Base-by-base conservation (phyloP, 2,113 vertebrate genomes). In the Perca flavescens region DNA sequence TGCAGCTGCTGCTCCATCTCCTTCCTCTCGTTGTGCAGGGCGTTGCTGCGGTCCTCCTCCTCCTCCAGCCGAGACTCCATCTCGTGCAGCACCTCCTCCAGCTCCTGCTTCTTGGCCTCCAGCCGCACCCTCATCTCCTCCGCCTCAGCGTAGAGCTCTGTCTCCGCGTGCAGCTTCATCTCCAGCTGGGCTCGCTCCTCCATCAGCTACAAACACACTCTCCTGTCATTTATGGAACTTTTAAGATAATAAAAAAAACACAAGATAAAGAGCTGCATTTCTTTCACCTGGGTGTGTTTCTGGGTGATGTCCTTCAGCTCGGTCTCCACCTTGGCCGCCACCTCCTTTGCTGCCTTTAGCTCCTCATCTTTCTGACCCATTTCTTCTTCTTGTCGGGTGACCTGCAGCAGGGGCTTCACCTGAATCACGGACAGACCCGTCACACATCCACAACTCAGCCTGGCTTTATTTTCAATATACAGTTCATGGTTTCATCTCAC, bases 331-430 rank as follows among this genome's bases (percentile, higher is more conserved):
- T 96, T 98, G 57, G 93, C 90, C 6, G 97, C 97, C 78, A 91
- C 89, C 56, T 99, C 98, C 77, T 88, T 97, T 3, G 93, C 96
- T 50, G 86, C 91, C 74, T 97, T 96, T 15, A 99, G 95, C 80
- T 99, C 98, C 6, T 98, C 98, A 0, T 99, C 97, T 85, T 98
- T 98, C 76, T 97, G 96, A 76, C 96, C 96, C 97, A 99, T 98
- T 87, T 99, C 98, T 86, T 99, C 98, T 73, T 99, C 98, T 86
- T 99, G 98, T 53, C 98, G 95, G 5, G 98, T 98, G 79, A 99
- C 98, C 91, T 99, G 98, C 54, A 99, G 96, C 92, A 99, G 92
- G 0, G 98, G 98, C 94, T 99, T 99, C 87, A 99, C 98, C 98
- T 99, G 84, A 6, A 71, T 14, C n/a, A 60, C 8, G 0, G 6